Evolutionary conservation across 2,888 invertebrate genomes (phyloP), one percentile per base, ranked within the genome.

Genomic region (Hirtodrosophila trivittata): DNA sequence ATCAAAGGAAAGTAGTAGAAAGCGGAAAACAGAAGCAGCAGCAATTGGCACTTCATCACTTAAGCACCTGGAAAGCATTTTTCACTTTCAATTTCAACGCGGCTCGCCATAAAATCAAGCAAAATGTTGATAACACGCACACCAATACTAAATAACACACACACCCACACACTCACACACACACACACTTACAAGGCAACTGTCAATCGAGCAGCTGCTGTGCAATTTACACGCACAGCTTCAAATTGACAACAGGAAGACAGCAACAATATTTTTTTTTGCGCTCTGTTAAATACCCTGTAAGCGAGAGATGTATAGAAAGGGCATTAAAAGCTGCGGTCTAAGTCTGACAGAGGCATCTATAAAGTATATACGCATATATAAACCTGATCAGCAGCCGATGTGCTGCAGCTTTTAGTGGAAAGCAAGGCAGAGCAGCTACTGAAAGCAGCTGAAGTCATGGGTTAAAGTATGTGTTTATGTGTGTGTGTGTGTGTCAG

Each of bases 21-120:
- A 30, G 52, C 39, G 33, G 46, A 46, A 50, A 67, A 42, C 30
- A 42, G 41, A 25, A 45, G 10, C 46, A 42, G 30, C 26, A 49
- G 54, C 83, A 85, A 83, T 85, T 86, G 85, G 67, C 86, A 86
- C 83, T 83, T 81, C 83, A 86, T 85, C 81, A 84, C 78, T 75
- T 77, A 83, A 77, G 81, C 82, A 86, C 82, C 82, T 84, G 77
- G 71, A 80, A 75, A 58, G 76, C 84, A 86, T 86, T 86, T 86
- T 86, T 86, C 85, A 86, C 85, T 86, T 86, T 86, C 86, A 86
- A 84, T 86, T 86, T 83, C 69, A 68, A 37, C 55, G 68, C 74
- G 76, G 73, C 63, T 43, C 74, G 77, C 71, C 66, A 81, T 81
- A 81, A 81, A 81, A 78, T 78, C 81, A 78, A 71, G 80, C 59